phyloP scores from a whole-genome alignment of 2,888 invertebrate species.

The Tiliacea citrago region DNA sequence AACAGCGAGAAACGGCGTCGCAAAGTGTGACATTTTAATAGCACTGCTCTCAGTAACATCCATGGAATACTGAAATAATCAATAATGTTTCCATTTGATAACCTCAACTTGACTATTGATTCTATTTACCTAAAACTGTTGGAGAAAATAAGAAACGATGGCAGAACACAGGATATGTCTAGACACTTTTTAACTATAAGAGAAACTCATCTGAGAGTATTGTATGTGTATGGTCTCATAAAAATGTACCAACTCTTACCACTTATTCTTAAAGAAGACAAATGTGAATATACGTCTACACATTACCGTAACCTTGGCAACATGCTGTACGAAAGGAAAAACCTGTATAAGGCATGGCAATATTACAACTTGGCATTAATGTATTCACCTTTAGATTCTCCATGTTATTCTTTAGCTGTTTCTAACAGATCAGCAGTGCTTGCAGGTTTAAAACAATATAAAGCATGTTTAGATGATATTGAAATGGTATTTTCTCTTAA shows the following conservation, averaged over 20 bases:
- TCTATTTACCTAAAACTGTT: constrained; percentile 77
- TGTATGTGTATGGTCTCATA: constrained; percentile 85
- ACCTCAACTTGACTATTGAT: constrained; percentile 83
- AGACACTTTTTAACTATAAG: constrained; percentile 76
- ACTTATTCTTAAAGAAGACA: constrained; percentile 78
- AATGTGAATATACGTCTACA: constrained; percentile 88
- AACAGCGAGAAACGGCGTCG: constrained; percentile 95
- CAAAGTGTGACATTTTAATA: constrained; percentile 91
- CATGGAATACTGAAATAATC: constrained; percentile 64
- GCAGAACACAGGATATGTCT: constrained; percentile 76
- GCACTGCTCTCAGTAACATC: constrained; percentile 29
- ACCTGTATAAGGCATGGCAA: constrained; percentile 89
- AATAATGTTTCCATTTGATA: constrained; percentile 66
- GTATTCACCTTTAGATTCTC: constrained; percentile 87
- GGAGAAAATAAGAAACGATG: constrained; percentile 73
- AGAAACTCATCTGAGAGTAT: constrained; percentile 87
- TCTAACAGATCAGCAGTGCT: constrained; percentile 95
- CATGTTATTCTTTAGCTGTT: constrained; percentile 92
- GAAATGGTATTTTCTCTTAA: constrained; percentile 90
- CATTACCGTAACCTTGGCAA: constrained; percentile 91
- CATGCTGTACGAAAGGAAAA: constrained; percentile 86
- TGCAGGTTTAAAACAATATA: constrained; percentile 91
- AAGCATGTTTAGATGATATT: constrained; percentile 93
- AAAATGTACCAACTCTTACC: constrained; percentile 83
- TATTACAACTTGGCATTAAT: constrained; percentile 92